These are phyloP conservation scores for Chelon labrosus DNA, from an alignment of 2,797 vertebrate genomes.

Conservation along the genomic window DNA sequence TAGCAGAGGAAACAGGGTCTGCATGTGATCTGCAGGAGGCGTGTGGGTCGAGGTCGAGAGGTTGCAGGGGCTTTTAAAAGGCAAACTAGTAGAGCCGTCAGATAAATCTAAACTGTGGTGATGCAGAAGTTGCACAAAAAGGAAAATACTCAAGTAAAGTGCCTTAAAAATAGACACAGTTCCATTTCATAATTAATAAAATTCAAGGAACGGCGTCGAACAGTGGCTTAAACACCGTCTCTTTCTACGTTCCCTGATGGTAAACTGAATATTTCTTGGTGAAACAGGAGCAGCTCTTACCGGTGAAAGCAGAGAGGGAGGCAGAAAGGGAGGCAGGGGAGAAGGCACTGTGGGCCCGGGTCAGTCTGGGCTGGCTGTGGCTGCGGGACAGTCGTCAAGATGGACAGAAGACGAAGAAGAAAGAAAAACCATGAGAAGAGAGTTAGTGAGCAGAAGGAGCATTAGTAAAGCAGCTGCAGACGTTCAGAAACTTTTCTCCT, in stretches of 20 bases:
- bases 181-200: no score
- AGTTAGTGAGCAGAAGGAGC: constrained; percentile 30
- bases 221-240: no score
- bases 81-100: background rate
- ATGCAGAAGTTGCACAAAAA: background rate
- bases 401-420: constrained; percentile 13
- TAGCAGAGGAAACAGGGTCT: no score
- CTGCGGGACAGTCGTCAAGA: constrained; percentile 38
- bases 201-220: no score
- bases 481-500: constrained; percentile 15
- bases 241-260: no score
- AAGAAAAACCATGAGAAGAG: background rate
- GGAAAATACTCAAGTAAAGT: background rate
- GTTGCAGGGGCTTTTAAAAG: background rate
- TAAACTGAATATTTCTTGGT: no score
- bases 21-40: no score
- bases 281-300: constrained; percentile 88
- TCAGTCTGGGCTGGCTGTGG: constrained; percentile 91
- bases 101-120: background rate
- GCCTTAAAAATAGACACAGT: no score
- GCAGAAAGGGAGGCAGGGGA: constrained; percentile 94
- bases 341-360: constrained; percentile 98
- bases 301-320: constrained; percentile 95
- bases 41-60: background rate
- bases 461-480: constrained; percentile 44